Percentiles rank a stretch among this genome's conserved stretches.
Conservation (phyloP, 2,113 vertebrate genomes). For the Lipotes vexillifer region DNA sequence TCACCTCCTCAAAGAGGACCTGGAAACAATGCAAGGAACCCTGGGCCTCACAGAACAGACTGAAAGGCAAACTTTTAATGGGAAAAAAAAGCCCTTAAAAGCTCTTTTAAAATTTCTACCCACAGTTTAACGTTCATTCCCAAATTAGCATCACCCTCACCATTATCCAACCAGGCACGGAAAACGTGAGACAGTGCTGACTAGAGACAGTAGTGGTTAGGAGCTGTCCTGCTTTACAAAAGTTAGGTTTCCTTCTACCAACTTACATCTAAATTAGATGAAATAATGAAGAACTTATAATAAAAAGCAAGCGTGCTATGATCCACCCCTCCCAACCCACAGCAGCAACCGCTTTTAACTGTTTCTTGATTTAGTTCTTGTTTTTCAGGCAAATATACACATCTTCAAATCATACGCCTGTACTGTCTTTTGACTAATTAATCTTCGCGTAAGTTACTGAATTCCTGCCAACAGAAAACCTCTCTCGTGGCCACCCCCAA, state of each 20-base stretch:
- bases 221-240: neutral
- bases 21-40: neutral
- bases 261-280: neutral
- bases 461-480: neutral
- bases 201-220: neutral
- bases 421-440: neutral
- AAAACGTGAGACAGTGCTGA: neutral
- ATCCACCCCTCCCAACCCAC: neutral
- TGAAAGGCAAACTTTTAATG: neutral
- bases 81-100: neutral
- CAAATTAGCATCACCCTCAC: neutral
- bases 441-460: neutral
- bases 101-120: neutral
- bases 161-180: neutral
- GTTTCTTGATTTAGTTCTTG: neutral
- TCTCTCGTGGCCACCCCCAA: neutral
- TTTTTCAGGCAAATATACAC: neutral
- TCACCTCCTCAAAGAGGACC: neutral
- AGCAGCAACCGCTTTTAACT: neutral
- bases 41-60: neutral
- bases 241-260: neutral
- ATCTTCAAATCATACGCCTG: neutral
- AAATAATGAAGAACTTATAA: neutral
- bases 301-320: neutral
- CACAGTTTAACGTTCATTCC: neutral